Evolutionary conservation across 2,113 vertebrate species (phyloP).

Genomic region (Scolopax mira): DNA sequence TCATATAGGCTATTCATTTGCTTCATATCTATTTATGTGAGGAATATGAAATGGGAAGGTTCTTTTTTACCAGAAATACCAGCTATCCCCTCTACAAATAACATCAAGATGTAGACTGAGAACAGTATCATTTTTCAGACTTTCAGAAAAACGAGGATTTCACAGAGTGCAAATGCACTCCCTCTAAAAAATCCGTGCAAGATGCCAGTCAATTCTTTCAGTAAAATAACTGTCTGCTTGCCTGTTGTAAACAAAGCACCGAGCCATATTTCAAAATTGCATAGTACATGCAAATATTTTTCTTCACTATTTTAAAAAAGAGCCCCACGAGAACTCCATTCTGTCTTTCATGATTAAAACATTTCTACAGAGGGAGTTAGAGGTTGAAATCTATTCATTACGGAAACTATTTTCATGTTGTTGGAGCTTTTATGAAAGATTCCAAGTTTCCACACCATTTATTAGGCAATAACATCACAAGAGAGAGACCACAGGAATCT

Average conservation of each 20-base stretch:
- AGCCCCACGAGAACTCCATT: neutral
- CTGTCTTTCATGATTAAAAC: constrained; percentile 59
- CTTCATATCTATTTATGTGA: neutral
- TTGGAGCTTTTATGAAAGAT: constrained; percentile 50
- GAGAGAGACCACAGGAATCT: constrained; percentile 45
- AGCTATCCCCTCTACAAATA: neutral
- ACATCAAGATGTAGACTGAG: neutral
- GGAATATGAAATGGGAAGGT: neutral
- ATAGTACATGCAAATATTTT: constrained; percentile 13
- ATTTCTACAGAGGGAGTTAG: constrained; percentile 27
- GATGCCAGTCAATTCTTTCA: neutral
- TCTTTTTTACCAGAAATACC: neutral
- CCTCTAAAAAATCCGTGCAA: neutral
- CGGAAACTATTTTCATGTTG: constrained; percentile 51
- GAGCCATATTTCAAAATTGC: neutral
- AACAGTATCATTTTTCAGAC: neutral
- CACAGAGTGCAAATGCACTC: neutral
- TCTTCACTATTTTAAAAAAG: constrained; percentile 40
- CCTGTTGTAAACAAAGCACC: neutral
- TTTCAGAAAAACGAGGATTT: neutral
- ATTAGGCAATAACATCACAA: constrained; percentile 57
- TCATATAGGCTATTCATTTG: neutral
- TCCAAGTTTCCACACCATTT: constrained; percentile 63
- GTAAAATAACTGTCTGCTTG: neutral
- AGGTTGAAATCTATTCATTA: constrained; percentile 55